Percentiles rank a stretch among this genome's conserved stretches.
Conservation (phyloP, 2,888 invertebrate species). For the Synergus itoensis region DNA sequence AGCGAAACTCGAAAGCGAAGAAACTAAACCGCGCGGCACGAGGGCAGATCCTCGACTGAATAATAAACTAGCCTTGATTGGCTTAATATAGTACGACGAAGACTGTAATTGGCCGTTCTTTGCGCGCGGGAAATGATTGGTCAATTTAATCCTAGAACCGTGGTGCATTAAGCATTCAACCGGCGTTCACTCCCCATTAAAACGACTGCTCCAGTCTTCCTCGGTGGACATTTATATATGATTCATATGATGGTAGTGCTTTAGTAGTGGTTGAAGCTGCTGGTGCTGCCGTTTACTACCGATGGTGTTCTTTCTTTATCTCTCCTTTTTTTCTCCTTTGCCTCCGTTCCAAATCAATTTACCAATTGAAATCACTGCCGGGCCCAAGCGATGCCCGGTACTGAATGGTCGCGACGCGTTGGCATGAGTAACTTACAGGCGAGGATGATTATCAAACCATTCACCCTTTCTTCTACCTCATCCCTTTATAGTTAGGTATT, state of each 20-base stretch:
- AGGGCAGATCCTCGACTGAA: slow-evolving; percentile 80
- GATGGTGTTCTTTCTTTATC: slow-evolving; percentile 53
- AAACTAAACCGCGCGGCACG: slow-evolving; percentile 71
- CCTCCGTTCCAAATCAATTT: slow-evolving; percentile 73
- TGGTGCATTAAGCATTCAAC: slow-evolving; percentile 77
- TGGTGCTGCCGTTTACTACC: slow-evolving; percentile 30
- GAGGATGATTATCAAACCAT: slow-evolving; percentile 47
- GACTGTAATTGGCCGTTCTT: slow-evolving; percentile 82
- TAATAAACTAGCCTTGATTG: slow-evolving; percentile 83
- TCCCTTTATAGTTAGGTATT: slow-evolving; percentile 4
- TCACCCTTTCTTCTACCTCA: slow-evolving; percentile 49
- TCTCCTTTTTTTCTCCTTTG: slow-evolving; percentile 54
- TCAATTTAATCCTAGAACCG: slow-evolving; percentile 77
- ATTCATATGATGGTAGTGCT: slow-evolving; percentile 36
- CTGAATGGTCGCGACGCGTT: slow-evolving; percentile 56
- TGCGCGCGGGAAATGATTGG: slow-evolving; percentile 78
- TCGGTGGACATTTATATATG: slow-evolving; percentile 49
- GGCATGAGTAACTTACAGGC: slow-evolving; percentile 45
- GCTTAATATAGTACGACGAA: slow-evolving; percentile 83
- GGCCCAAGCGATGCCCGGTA: slow-evolving; percentile 45
- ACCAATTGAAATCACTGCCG: slow-evolving; percentile 76
- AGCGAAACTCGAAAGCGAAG: not conserved
- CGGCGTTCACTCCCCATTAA: slow-evolving; percentile 76
- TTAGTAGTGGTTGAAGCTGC: slow-evolving; percentile 16
- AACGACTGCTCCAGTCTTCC: slow-evolving; percentile 61